Evolutionary conservation across 2,888 invertebrate genomes (phyloP), one percentile per base, ranked within the genome.

Genomic region (Cantharis nigra): DNA sequence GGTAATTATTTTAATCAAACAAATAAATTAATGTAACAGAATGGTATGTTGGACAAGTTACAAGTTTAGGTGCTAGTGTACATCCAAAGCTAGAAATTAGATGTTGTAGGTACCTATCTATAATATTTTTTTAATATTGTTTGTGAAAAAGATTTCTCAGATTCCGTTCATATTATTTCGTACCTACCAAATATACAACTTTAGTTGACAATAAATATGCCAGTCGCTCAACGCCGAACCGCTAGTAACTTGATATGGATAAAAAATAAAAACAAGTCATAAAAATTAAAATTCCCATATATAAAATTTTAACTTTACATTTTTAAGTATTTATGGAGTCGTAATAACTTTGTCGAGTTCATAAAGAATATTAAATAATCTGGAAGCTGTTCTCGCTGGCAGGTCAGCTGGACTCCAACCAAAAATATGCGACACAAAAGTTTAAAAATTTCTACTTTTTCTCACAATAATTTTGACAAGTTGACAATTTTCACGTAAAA

Each of bases 321-420:
- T 86, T 85, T 85, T 83, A 82, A 82, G 85, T 87, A 87, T 87
- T 87, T 88, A 88, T 87, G 86, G 86, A 87, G 87, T 87, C 87
- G 86, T 88, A 87, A 87, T 87, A 87, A 85, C 84, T 86, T 84
- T 87, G 86, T 87, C 87, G 85, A 86, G 87, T 85, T 82, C 85
- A 86, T 88, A 88, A 88, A 88, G 83, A 84, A 86, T 83, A 84
- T 85, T 84, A 85, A 85, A 86, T 85, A 85, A 86, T 87, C 86
- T 85, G 85, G 87, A 84, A 86, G 86, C 85, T 83, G 83, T 81
- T 84, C 80, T 76, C 80, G 81, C 80, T 85, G 86, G 85, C 85
- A 82, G 84, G 83, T 83, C 84, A 84, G 83, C 76, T 78, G 70
- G 78, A 75, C 75, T 75, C 75, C 78, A 72, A 65, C 71, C 74